These are phyloP conservation scores for Sternarchorhynchus goeldii DNA, from an alignment of 2,797 vertebrate species.

Conservation along the genomic window DNA sequence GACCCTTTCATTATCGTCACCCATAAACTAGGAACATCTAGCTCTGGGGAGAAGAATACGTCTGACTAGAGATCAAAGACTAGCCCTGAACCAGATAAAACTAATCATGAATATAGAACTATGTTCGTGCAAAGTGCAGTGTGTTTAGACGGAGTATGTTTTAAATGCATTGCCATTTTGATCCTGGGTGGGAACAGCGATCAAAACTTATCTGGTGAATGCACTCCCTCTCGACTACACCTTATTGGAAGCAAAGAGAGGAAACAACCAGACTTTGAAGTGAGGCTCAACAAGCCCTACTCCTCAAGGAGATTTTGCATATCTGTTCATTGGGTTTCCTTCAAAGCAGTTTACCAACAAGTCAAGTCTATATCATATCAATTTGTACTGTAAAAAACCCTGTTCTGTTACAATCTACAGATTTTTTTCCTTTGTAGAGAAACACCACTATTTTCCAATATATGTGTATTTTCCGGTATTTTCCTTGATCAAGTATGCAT, in stretches of 20 bases:
- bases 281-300: slow-evolving; percentile 1
- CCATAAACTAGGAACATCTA: slow-evolving; percentile 10
- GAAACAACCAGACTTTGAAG: slow-evolving; percentile 32
- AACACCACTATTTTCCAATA: neutral
- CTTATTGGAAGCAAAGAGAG: slow-evolving; percentile 33
- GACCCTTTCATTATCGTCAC: slow-evolving; percentile 33
- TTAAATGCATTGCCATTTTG: slow-evolving; percentile 47
- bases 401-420: neutral
- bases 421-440: neutral
- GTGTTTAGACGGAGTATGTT: slow-evolving; percentile 30
- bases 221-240: slow-evolving; percentile 29
- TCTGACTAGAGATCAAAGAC: slow-evolving; percentile 23
- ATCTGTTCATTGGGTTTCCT: neutral
- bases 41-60: neutral
- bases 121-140: slow-evolving; percentile 13
- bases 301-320: neutral
- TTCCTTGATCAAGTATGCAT: neutral
- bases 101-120: slow-evolving; percentile 7
- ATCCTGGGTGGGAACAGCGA: slow-evolving; percentile 41
- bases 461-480: too few species aligned
- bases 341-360: neutral
- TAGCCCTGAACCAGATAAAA: slow-evolving; percentile 4
- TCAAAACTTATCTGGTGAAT: slow-evolving; percentile 49
- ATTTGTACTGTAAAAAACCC: neutral
- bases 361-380: slow-evolving; percentile 17